Conservation (phyloP, 2,113 vertebrate genomes). For the Paraplagusia blochii region DNA sequence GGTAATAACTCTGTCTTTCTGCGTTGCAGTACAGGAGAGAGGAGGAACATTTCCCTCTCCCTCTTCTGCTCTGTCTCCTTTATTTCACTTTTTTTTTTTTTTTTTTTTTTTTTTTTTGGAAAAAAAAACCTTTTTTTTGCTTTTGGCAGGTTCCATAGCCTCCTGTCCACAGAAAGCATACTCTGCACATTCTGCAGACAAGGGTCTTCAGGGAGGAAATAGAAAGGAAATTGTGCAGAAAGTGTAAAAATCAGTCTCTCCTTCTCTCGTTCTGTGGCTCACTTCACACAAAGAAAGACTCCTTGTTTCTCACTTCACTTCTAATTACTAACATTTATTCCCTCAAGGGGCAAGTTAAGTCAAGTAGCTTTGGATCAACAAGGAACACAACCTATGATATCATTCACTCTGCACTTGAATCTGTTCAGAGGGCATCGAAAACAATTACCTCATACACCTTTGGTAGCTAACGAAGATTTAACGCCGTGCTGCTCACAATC, state of each 20-base stretch:
- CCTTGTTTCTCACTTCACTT: constrained; percentile 58
- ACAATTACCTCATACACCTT: constrained; percentile 2
- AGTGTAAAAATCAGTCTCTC: constrained; percentile 74
- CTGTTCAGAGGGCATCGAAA: neutral
- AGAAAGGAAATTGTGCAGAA: constrained; percentile 81
- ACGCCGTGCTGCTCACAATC: too few species aligned
- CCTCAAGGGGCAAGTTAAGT: constrained; percentile 10
- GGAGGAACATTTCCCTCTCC: constrained; percentile 43
- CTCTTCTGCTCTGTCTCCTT: constrained; percentile 13
- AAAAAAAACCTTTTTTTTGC: constrained; percentile 7
- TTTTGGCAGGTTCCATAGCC: constrained; percentile 70
- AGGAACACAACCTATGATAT: neutral
- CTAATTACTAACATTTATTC: constrained; percentile 36
- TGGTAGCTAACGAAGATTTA: too few species aligned
- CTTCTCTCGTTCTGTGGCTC: constrained; percentile 50
- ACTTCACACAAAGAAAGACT: constrained; percentile 60
- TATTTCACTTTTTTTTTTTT: constrained; percentile 13
- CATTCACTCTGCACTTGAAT: neutral
- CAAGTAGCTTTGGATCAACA: constrained; percentile 15
- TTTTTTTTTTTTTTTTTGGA: too few species aligned
- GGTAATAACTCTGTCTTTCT: constrained; percentile 71
- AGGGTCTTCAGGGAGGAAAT: constrained; percentile 80
- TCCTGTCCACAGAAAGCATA: constrained; percentile 75
- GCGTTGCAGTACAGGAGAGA: constrained; percentile 46
- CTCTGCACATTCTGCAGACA: constrained; percentile 81